These are phyloP conservation scores for Chaetodon trifasciatus DNA, from an alignment of 2,797 vertebrate species.

Conservation along the genomic window DNA sequence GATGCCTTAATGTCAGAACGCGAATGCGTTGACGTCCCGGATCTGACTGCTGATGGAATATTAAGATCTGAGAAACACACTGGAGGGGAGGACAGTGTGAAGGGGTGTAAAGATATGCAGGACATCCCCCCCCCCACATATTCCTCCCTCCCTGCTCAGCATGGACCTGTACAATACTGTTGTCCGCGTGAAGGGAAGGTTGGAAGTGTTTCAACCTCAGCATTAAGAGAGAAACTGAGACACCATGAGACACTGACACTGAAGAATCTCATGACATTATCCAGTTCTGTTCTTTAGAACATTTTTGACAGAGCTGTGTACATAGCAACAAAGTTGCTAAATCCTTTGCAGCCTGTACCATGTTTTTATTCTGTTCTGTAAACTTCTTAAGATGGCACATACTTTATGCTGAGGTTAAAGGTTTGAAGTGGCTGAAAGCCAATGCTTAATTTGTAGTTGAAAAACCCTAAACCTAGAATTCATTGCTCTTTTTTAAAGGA, in stretches of 20 bases:
- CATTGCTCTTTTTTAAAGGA: background rate
- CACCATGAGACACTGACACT: conserved; percentile 1
- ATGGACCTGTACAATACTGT: conserved; percentile 21
- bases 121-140: background rate
- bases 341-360: background rate
- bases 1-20: conserved; percentile 86
- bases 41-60: conserved; percentile 69
- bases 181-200: conserved; percentile 14
- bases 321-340: background rate
- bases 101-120: conserved; percentile 44
- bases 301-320: conserved; percentile 4
- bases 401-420: background rate
- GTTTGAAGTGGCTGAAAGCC: background rate
- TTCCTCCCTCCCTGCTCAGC: conserved; percentile 27
- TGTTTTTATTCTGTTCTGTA: background rate
- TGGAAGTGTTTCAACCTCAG: conserved; percentile 44
- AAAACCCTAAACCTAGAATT: background rate
- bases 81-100: conserved; percentile 24
- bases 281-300: background rate
- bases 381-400: background rate
- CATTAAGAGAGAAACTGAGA: conserved; percentile 47
- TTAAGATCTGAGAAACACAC: conserved; percentile 62
- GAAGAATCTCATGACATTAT: conserved; percentile 8
- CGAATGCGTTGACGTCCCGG: conserved; percentile 78
- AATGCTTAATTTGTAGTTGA: background rate